Base-by-base conservation (phyloP, 2,113 vertebrate genomes). In the Rhizomys pruinosus region DNA sequence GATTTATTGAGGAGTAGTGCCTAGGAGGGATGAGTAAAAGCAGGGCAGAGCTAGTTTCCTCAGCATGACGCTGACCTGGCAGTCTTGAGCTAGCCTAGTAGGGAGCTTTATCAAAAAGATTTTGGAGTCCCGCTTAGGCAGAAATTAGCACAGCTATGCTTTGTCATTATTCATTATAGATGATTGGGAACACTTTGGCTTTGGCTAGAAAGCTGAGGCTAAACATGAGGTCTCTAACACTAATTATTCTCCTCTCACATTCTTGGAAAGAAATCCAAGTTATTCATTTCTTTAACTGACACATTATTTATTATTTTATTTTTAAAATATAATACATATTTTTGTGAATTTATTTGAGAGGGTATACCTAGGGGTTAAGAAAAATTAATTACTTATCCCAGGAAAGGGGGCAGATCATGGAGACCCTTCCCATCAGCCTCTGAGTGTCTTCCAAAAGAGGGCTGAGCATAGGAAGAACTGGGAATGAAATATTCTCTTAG, bases 401-500 rank as follows among this genome's bases (percentile, higher is more conserved):
- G 77, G 69, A 86, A 85, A 96, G 81, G 81, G n/a, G 34, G n/a
- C 84, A 92, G 87, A 87, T 77, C 59, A 7, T 71, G 85, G 63
- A 87, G 77, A 81, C 52, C 66, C 84, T 92, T 94, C 92, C 81
- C 73, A 87, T 74, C 37, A 74, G 76, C 77, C 87, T 86, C 22
- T 85, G 5, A 2, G 7, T 71, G 11, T 37, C 37, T 84, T 76
- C 68, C 13, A 74, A 20, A 57, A 32, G 25, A 84, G 37, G 5
- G 19, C 37, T 1, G 1, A 92, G 59, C 16, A 20, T 20, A 64
- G 86, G 82, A 92, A 91, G 93, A 96, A 89, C 64, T 93, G 84
- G 63, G 80, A 96, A 78, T 96, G 61, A 29, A 89, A 55, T 93
- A 95, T 89, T 93, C 96, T 5, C 93, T 94, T 93, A 93, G 84